Evolutionary conservation across 1,140 invertebrate species (phyloP).

Genomic region (Nymphalis io): DNA sequence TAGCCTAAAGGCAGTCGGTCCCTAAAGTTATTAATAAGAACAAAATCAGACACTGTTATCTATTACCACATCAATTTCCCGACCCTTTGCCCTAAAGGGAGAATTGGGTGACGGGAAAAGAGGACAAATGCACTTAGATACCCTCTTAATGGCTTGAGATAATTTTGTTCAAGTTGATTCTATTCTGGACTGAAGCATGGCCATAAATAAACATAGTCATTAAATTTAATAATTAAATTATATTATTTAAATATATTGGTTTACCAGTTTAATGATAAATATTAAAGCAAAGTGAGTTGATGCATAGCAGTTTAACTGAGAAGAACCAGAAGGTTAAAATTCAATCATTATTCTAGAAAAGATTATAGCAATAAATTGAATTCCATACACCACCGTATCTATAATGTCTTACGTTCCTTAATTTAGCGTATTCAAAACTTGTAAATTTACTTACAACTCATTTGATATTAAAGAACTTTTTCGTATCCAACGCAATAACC

Average conservation of each 20-base stretch:
- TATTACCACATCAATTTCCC: conserved; percentile 45
- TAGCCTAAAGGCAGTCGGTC: conserved; percentile 4
- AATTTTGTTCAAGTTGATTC: conserved; percentile 41
- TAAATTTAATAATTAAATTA: conserved; percentile 1
- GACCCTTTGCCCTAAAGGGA: conserved; percentile 42
- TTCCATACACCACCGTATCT: no score
- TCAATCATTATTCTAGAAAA: no score
- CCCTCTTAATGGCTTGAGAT: conserved; percentile 50
- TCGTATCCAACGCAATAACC: conserved; percentile 2
- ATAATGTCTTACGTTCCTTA: not conserved
- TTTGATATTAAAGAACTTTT: conserved; percentile 18
- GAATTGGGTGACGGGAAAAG: conserved; percentile 40
- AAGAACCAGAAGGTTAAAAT: no score
- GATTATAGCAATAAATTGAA: no score
- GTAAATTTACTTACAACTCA: conserved; percentile 11
- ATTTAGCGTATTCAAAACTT: conserved; percentile 4
- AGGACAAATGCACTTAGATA: conserved; percentile 49
- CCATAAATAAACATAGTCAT: conserved; percentile 13
- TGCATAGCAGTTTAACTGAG: no score
- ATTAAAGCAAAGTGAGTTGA: no score
- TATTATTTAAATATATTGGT: not conserved
- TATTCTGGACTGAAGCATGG: conserved; percentile 16
- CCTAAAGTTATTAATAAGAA: conserved; percentile 22
- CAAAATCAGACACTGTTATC: conserved; percentile 34
- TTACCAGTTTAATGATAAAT: no score